Evolutionary conservation across 1,140 invertebrate species (phyloP).

Genomic region (Halesus radiatus): DNA sequence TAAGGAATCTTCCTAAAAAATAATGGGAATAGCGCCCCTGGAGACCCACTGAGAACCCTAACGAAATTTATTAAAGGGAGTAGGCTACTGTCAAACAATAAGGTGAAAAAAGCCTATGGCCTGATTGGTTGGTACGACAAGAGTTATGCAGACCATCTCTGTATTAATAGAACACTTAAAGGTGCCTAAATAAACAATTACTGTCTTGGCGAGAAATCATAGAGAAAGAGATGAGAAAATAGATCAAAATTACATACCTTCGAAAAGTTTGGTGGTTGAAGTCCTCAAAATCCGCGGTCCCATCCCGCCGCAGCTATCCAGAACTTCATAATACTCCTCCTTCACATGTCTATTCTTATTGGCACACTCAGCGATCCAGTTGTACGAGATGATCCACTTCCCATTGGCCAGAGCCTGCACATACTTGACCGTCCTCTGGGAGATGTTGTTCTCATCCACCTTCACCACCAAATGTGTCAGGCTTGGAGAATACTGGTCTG

Average conservation of each 20-base stretch:
- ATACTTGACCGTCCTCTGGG: slow-evolving; percentile 66
- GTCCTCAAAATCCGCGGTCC: slow-evolving; percentile 62
- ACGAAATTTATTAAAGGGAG: too few relatives aligned
- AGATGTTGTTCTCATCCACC: slow-evolving; percentile 64
- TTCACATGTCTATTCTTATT: slow-evolving; percentile 56
- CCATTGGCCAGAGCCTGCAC: slow-evolving; percentile 63
- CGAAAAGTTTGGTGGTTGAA: slow-evolving; percentile 60
- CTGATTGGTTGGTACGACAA: too few relatives aligned
- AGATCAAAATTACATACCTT: slow-evolving; percentile 59
- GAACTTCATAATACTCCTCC: slow-evolving; percentile 62
- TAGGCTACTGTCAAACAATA: too few relatives aligned
- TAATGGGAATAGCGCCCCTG: too few relatives aligned
- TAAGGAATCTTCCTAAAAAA: too few relatives aligned
- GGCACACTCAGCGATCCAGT: slow-evolving; percentile 60
- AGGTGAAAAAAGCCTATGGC: too few relatives aligned
- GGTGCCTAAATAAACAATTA: too few relatives aligned
- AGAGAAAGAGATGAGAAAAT: too few relatives aligned
- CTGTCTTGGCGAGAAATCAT: too few relatives aligned
- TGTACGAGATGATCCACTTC: slow-evolving; percentile 64
- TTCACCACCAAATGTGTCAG: slow-evolving; percentile 66
- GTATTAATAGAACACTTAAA: too few relatives aligned
- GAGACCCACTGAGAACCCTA: too few relatives aligned
- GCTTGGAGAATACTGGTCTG: slow-evolving; percentile 62
- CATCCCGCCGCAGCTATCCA: slow-evolving; percentile 62
- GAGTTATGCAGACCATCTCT: too few relatives aligned